Conservation (phyloP, 2,888 invertebrate genomes). For the Cosmorhoe ocellata region DNA sequence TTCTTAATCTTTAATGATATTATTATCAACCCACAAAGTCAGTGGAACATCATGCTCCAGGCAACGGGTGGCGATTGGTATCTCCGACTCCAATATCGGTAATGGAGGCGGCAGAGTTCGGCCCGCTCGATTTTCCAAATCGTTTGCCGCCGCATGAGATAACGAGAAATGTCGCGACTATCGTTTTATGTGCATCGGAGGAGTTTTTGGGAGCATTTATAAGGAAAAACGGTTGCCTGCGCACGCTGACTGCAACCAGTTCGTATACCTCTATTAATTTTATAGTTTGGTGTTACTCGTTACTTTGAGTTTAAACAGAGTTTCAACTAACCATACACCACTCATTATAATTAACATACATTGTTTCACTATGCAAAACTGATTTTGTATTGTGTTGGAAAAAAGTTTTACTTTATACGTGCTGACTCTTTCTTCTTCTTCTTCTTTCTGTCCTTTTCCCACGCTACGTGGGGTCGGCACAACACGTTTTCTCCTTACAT, state of each 20-base stretch:
- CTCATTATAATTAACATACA: too few species aligned
- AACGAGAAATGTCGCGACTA: slow-evolving; percentile 69
- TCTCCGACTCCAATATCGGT: slow-evolving; percentile 69
- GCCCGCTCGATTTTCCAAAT: slow-evolving; percentile 76
- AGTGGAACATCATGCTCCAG: slow-evolving; percentile 11
- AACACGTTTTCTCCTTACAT: too few species aligned
- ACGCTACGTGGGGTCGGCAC: too few species aligned
- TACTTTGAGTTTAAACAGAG: too few species aligned
- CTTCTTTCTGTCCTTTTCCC: too few species aligned
- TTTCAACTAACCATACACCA: too few species aligned
- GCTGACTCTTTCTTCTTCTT: too few species aligned
- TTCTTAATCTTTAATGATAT: background rate
- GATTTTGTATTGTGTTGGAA: too few species aligned
- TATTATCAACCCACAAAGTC: slow-evolving; percentile 10
- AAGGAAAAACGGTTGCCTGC: background rate
- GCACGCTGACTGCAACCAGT: background rate
- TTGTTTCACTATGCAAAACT: too few species aligned
- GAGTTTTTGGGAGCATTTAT: slow-evolving; percentile 9
- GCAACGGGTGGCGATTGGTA: slow-evolving; percentile 32
- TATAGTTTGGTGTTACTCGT: too few species aligned
- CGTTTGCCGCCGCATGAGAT: slow-evolving; percentile 70
- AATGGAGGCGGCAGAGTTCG: slow-evolving; percentile 71
- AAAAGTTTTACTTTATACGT: too few species aligned
- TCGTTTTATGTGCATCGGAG: slow-evolving; percentile 58
- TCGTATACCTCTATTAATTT: too few species aligned